A percentile compares a stretch with the other conserved stretches of the same genome.
These are phyloP conservation scores for Semotilus atromaculatus DNA, from an alignment of 2,797 vertebrate species.

Conservation along the genomic window DNA sequence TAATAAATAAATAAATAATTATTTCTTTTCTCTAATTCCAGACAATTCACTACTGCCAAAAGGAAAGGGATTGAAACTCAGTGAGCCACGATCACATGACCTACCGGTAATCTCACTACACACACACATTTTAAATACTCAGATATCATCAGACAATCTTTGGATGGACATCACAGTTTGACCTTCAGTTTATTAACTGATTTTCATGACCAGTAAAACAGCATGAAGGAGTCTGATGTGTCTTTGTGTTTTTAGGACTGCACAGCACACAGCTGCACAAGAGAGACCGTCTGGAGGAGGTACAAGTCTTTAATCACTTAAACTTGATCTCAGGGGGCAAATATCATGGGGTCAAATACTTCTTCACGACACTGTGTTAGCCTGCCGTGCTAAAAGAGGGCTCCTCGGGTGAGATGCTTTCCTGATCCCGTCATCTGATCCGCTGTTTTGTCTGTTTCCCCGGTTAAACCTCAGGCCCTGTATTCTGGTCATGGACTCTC, in stretches of 20 bases:
- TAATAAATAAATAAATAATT: too few relatives aligned
- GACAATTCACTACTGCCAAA: constrained; percentile 26
- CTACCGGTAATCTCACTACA: constrained; percentile 59
- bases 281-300: constrained; percentile 80
- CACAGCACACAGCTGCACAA: constrained; percentile 70
- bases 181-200: not conserved
- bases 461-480: constrained; percentile 80
- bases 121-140: not conserved
- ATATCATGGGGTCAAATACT: not conserved
- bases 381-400: not conserved
- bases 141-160: not conserved
- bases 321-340: not conserved
- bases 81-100: constrained; percentile 14
- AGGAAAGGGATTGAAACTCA: constrained; percentile 14
- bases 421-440: not conserved
- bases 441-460: not conserved
- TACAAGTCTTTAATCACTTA: constrained; percentile 60
- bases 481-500: constrained; percentile 92
- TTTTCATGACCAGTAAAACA: not conserved
- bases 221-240: not conserved
- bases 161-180: not conserved
- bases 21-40: constrained; percentile 33
- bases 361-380: not conserved
- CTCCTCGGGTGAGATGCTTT: not conserved
- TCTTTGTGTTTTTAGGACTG: constrained; percentile 65